phyloP scores from a whole-genome alignment of 2,113 vertebrate species.

The Callorhinus ursinus region DNA sequence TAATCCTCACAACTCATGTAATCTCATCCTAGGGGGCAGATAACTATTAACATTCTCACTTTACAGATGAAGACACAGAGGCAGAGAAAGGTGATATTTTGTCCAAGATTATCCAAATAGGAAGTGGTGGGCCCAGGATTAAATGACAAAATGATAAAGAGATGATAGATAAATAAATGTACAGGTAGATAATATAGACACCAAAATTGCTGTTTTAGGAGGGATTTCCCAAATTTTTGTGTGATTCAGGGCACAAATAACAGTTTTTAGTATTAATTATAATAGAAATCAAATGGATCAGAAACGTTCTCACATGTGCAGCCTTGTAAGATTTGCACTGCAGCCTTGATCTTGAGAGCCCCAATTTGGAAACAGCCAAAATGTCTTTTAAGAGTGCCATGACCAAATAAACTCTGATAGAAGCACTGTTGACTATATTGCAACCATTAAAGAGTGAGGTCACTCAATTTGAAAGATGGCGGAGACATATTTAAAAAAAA shows the following conservation, averaged over 20 bases:
- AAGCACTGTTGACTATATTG: background rate
- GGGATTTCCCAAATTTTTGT: background rate
- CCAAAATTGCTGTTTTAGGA: background rate
- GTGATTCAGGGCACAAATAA: background rate
- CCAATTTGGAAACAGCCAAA: background rate
- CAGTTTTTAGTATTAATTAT: background rate
- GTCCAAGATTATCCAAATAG: background rate
- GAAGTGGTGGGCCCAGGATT: background rate
- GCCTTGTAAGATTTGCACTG: background rate
- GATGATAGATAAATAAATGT: background rate
- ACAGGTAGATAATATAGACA: background rate
- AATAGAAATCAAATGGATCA: background rate
- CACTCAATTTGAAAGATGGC: background rate
- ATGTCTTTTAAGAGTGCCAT: background rate
- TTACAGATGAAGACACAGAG: background rate
- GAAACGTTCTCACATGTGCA: background rate
- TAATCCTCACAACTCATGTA: background rate
- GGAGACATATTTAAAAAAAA: background rate
- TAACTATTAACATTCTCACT: background rate
- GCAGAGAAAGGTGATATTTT: background rate
- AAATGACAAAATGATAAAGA: background rate
- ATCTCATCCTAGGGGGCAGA: background rate
- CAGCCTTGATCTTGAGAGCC: background rate
- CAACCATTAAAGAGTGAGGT: background rate
- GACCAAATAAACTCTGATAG: background rate